Base-by-base conservation (phyloP, 2,888 invertebrate genomes). In the Deroplatys truncata region DNA sequence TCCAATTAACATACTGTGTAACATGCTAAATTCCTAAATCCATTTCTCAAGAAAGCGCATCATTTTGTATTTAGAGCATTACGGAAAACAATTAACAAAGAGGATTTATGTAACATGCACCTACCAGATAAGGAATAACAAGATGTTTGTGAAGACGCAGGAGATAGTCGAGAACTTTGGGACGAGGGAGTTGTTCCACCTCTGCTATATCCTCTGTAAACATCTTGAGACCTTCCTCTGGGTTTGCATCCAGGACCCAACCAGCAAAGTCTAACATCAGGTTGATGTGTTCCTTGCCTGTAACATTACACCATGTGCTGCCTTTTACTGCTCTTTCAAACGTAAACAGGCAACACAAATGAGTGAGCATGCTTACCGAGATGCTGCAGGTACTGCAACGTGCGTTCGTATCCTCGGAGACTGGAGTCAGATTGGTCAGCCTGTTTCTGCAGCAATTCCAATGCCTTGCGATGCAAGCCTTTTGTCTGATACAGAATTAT, bases 401-500 rank as follows among this genome's bases (percentile, higher is more conserved):
- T 98, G 91, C 97, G 95, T 90, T 98, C 97, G 91, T 96, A 96
- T 0, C 98, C 98, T 92, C 95, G 96, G 0, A 98, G 94, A 91
- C 96, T 96, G 4, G 98, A 97, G 92, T 97, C 97, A 0, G 95
- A 95, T 92, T 96, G 95, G 92, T 95, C 95, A 13, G 97, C 95
- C 93, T 97, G 98, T 86, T 97, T 96, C 92, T 96, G 95, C 56
- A 99, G 94, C 89, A 99, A 94, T 92, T 98, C 98, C 29, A 99
- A 94, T 16, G 99, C 99, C 94, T 98, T 97, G 91, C 96, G 96
- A 93, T 99, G 99, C 92, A 98, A 97, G 0, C 97, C 98, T 93
- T 98, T 99, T 0, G 97, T 98, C 93, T 99, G 98, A 93, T 99
- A 99, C 72, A 99, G 94, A 92, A 99, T 98, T 91, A 99, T 98